Percentiles rank a stretch among this genome's conserved stretches.
These are phyloP conservation scores for Leptinotarsa tumamoca DNA, from an alignment of 2,888 invertebrate genomes.

Conservation along the genomic window DNA sequence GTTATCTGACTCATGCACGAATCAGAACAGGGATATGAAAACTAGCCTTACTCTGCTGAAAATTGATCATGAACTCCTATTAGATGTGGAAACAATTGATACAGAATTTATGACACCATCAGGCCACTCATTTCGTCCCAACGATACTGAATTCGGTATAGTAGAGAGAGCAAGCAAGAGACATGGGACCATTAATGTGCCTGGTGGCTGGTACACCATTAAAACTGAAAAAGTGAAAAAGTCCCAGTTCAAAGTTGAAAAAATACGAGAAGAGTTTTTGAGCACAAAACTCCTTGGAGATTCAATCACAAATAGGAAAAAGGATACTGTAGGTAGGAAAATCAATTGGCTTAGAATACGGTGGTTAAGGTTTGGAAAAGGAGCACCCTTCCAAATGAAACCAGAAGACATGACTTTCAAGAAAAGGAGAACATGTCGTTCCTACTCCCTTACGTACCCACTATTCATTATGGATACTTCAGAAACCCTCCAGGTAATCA, in stretches of 20 bases:
- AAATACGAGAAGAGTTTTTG: slow-evolving; percentile 22
- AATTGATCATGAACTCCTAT: slow-evolving; percentile 21
- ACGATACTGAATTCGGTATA: slow-evolving; percentile 25
- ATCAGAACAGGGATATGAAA: slow-evolving; percentile 21
- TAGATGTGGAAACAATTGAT: not conserved
- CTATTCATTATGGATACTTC: slow-evolving; percentile 23
- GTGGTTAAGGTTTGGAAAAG: slow-evolving; percentile 22
- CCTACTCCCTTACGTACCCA: not conserved
- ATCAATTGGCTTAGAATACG: slow-evolving; percentile 23
- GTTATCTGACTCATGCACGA: slow-evolving; percentile 24
- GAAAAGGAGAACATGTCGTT: not conserved
- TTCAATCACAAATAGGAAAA: slow-evolving; percentile 25
- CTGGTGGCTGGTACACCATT: slow-evolving; percentile 10
- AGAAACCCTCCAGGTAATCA: slow-evolving; percentile 13
- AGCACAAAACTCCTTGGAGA: slow-evolving; percentile 16
- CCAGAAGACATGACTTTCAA: slow-evolving; percentile 7
- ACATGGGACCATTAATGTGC: slow-evolving; percentile 9
- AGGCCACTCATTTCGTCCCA: slow-evolving; percentile 9
- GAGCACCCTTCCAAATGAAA: slow-evolving; percentile 12
- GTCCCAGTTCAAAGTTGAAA: not conserved
- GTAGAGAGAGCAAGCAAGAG: slow-evolving; percentile 12
- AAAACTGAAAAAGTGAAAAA: slow-evolving; percentile 1
- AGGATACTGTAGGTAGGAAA: slow-evolving; percentile 4
- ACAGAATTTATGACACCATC: slow-evolving; percentile 6
- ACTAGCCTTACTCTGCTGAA: not conserved